These are phyloP conservation scores for Drosophila athabasca DNA, from an alignment of 1,140 invertebrate genomes.

Conservation along the genomic window DNA sequence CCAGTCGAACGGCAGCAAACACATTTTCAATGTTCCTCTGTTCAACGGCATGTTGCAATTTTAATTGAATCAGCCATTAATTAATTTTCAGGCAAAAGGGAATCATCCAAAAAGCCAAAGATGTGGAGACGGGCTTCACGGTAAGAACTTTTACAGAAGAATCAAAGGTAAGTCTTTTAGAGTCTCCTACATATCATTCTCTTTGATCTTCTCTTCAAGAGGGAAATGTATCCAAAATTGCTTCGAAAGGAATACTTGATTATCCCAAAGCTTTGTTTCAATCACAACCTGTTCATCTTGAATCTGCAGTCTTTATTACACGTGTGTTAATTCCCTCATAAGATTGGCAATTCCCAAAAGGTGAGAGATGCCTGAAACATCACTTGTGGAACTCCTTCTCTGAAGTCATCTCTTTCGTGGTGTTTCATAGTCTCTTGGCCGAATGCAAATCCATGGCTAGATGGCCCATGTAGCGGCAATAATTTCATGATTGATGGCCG, in stretches of 20 bases:
- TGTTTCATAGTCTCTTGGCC: not conserved
- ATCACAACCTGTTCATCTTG: too few relatives aligned
- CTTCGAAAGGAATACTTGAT: too few relatives aligned
- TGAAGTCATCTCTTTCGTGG: not conserved
- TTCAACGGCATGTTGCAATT: conserved; percentile 80
- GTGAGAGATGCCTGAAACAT: not conserved
- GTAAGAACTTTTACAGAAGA: too few relatives aligned
- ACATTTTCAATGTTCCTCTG: conserved; percentile 32
- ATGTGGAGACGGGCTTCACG: too few relatives aligned
- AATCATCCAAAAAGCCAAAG: too few relatives aligned
- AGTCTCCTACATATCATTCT: too few relatives aligned
- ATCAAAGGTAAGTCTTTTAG: too few relatives aligned
- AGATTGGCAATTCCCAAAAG: not conserved
- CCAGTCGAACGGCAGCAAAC: conserved; percentile 23
- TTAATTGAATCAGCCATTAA: conserved; percentile 80
- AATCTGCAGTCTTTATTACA: too few relatives aligned
- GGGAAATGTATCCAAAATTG: too few relatives aligned
- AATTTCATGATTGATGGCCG: conserved; percentile 78
- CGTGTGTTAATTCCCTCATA: too few relatives aligned
- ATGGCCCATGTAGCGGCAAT: conserved; percentile 65
- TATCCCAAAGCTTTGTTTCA: too few relatives aligned
- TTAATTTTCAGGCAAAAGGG: conserved; percentile 63
- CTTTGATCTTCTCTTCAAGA: too few relatives aligned
- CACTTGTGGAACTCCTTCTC: not conserved
- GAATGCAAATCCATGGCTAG: conserved; percentile 53